phyloP scores from a whole-genome alignment of 1,140 invertebrate genomes.

The Goniozus legneri region DNA sequence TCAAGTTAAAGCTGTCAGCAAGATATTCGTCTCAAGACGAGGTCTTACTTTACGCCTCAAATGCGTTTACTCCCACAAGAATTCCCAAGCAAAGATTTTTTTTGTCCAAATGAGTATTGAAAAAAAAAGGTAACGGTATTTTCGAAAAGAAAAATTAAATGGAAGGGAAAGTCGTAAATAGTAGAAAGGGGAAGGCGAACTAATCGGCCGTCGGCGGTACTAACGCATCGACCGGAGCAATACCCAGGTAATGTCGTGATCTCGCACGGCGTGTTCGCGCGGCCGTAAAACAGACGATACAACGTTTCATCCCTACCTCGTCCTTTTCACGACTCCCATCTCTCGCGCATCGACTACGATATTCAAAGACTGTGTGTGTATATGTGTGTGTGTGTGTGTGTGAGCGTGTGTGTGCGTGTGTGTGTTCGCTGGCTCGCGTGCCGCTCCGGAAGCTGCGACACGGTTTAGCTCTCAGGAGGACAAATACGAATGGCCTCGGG shows the following conservation, averaged over 20 bases:
- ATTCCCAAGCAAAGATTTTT: too few relatives aligned
- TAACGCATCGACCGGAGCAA: too few relatives aligned
- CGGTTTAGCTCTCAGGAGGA: slow-evolving; percentile 50
- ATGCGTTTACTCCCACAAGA: too few relatives aligned
- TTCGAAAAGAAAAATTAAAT: too few relatives aligned
- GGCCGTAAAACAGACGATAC: slow-evolving; percentile 35
- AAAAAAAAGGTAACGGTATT: too few relatives aligned
- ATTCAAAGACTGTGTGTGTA: background rate
- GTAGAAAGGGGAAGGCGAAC: too few relatives aligned
- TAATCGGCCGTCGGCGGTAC: too few relatives aligned
- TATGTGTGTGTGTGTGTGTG: slow-evolving; percentile 12
- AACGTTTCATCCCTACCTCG: background rate
- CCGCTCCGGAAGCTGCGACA: slow-evolving; percentile 45
- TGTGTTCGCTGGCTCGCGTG: slow-evolving; percentile 32
- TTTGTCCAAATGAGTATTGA: too few relatives aligned
- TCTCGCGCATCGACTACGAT: background rate
- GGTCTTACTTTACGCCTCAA: too few relatives aligned
- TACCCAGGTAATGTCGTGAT: slow-evolving; percentile 5
- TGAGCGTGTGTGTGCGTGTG: slow-evolving; percentile 24
- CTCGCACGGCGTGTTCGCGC: slow-evolving; percentile 23
- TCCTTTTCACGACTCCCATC: slow-evolving; percentile 12
- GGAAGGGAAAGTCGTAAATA: too few relatives aligned
- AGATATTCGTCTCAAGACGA: too few relatives aligned
- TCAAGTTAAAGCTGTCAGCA: too few relatives aligned
- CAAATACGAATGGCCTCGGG: slow-evolving; percentile 47